Evolutionary conservation across 1,140 invertebrate genomes (phyloP), one percentile per base, ranked within the genome.

Genomic region (Daktulosphaira vitifoliae): DNA sequence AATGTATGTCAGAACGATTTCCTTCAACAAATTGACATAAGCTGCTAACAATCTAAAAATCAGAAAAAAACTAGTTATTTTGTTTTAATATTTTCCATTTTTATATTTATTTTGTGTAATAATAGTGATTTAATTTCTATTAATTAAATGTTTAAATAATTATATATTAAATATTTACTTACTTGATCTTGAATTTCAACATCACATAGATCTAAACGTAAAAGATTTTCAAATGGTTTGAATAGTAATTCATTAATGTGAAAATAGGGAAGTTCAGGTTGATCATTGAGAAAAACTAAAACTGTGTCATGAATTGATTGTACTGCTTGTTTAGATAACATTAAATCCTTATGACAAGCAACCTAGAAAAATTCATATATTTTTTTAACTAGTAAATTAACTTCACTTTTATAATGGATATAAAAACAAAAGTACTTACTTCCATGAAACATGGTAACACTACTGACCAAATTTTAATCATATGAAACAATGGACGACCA

Each of bases 11-110:
- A 16, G 86, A 86, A 71, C 88, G 82, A 73, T 92, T 92, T 0
- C 89, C 90, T 77, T 96, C 93, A 0, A 96, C 92, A 73, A 95
- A 92, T 76, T 95, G 92, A 76, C 92, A 96, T 22, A 96, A 87
- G 68, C 90, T 95, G 66, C 90, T 91, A 39, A 96, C 89, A 72
- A 96, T 93, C 85, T 96, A 82, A 72, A 79, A 76, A 69, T 65
- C 72, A 51, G 8, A 3, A 33, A 53, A 6, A 54, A 15, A 4
- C 25, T 8, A 11, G 5, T 11, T 33, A 33, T 33, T 33, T n/a
- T n/a, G n/a, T n/a, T n/a, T n/a, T n/a, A n/a, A 33, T 33, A 33
- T 33, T 33, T 33, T 5, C 29, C 29, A 33, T 33, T 33, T 33
- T 33, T 5, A 33, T 11, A 33, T 5, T 33, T 33, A 6, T 33